Evolutionary conservation across 2,113 vertebrate species (phyloP).

Genomic region (Trematomus loennbergii): DNA sequence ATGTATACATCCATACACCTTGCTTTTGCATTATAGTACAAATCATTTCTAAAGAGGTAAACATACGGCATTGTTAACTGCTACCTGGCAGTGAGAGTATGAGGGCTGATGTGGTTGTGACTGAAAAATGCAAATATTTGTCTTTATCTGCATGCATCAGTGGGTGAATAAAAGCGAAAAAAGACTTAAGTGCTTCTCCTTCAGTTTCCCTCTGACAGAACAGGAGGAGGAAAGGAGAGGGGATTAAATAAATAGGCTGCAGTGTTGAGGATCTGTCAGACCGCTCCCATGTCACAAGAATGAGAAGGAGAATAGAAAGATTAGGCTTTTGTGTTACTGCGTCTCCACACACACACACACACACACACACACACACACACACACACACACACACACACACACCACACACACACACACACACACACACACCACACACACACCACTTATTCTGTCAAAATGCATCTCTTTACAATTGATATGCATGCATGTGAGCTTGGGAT

Average conservation of each 20-base stretch:
- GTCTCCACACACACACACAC: slow-evolving; percentile 39
- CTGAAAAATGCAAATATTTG: slow-evolving; percentile 51
- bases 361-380: slow-evolving; percentile 14
- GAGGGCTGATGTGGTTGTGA: slow-evolving; percentile 30
- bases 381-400: slow-evolving; percentile 6
- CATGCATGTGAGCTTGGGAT: slow-evolving; percentile 65
- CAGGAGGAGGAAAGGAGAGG: slow-evolving; percentile 57
- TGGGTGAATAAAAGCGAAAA: slow-evolving; percentile 28
- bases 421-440: slow-evolving; percentile 1
- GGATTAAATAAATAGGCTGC: slow-evolving; percentile 71
- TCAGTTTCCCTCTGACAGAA: slow-evolving; percentile 62
- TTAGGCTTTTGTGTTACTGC: slow-evolving; percentile 64
- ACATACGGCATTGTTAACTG: slow-evolving; percentile 1
- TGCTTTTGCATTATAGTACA: neutral
- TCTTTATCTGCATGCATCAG: slow-evolving; percentile 61
- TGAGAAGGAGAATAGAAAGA: slow-evolving; percentile 66
- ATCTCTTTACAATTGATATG: slow-evolving; percentile 70
- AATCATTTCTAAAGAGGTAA: neutral
- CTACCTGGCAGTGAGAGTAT: slow-evolving; percentile 7
- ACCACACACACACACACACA: slow-evolving; percentile 35
- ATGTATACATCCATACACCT: neutral
- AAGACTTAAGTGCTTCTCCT: slow-evolving; percentile 62
- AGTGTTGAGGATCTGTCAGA: slow-evolving; percentile 71
- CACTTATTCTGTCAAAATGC: slow-evolving; percentile 51
- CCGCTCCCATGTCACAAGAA: slow-evolving; percentile 67